Evolutionary conservation across 1,140 invertebrate species (phyloP), one percentile per base, ranked within the genome.

Genomic region (Melitaea cinxia): DNA sequence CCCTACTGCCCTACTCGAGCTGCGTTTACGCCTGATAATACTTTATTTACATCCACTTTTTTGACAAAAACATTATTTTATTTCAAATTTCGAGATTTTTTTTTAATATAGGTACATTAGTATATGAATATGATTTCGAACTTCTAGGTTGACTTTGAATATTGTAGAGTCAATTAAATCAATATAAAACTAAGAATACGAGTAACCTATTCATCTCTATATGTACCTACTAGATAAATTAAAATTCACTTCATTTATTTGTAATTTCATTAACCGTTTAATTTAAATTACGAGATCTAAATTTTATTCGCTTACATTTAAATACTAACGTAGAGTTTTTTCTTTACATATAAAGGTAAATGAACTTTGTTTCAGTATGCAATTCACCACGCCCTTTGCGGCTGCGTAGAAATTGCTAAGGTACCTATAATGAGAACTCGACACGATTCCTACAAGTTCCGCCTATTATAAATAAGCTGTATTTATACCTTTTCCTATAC

Each of bases 1-100:
- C 1, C 80, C 82, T 62, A 85, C 77, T 87, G 72, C 61, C 82
- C 79, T 65, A 82, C 78, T 83, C 23, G 19, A 15, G n/a, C n/a
- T n/a, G n/a, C 54, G 50, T 39, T 54, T 39, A 45, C 58, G 19
- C 19, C 35, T 35, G 15, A 56, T 53, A 49, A 63, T 58, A 35
- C n/a, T 45, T 57, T 62, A 56, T 63, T 62, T 68, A 63, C 54
- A 33, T 58, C 53, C 53, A 68, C 35, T 65, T 52, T 59, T 24
- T 10, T 10, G 12, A 2, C 3, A 33, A 33, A 33, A 33, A 33
- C 30, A 10, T n/a, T n/a, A n/a, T n/a, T n/a, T n/a, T n/a, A n/a
- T n/a, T n/a, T n/a, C n/a, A n/a, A n/a, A n/a, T n/a, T n/a, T n/a
- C n/a, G n/a, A n/a, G n/a, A n/a, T n/a, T n/a, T n/a, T n/a, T n/a